Base-by-base conservation (phyloP, 1,140 invertebrate genomes). In the Saccostrea cuccullata region DNA sequence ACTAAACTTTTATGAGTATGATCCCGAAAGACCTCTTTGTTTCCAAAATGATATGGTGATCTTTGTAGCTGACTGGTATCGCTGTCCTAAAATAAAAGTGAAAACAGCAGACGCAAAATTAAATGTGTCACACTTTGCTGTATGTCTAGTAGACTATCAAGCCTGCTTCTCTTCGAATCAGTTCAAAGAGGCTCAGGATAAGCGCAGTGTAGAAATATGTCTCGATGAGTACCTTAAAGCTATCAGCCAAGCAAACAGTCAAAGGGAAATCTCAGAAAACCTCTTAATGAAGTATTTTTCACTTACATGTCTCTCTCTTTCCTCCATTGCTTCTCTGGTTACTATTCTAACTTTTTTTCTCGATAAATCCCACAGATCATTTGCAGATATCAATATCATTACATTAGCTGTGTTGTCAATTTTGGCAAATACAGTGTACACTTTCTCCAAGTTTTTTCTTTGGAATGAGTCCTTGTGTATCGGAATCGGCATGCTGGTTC, bases 381-480 rank as follows among this genome's bases (percentile, higher is more conserved):
- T 73, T 30, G 67, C 23, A n/a, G 67, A 73, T 73, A 30, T 73
- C 67, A 73, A 73, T 13, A 73, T 73, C 12, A 73, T 73, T 13
- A 73, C 26, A 12, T 30, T 73, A 73, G 67, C 67, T 26, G 30
- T 36, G 0, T 36, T 36, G 30, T 36, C 30, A 36, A 2, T 36
- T 36, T 36, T 36, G 2, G 30, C 67, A 30, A 73, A 73, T 30
- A 73, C 67, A n/a, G 67, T 26, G 2, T 30, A 73, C 67, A 73
- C 30, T 36, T 77, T 77, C 23, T 77, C 70, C 11, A 77, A 77
- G 26, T 77, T 77, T 77, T 77, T 77, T 36, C 70, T 77, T 3
- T 77, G 70, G 70, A 77, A 17, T 40, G 26, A 30, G 70, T 15
- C 12, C 13, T 30, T 77, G 70, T 77, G 70, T 36, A 15, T 77